A percentile compares a stretch with the other conserved stretches of the same genome.
These are phyloP conservation scores for Didymodactylos carnosus DNA, from an alignment of 2,888 invertebrate species.

Conservation along the genomic window DNA sequence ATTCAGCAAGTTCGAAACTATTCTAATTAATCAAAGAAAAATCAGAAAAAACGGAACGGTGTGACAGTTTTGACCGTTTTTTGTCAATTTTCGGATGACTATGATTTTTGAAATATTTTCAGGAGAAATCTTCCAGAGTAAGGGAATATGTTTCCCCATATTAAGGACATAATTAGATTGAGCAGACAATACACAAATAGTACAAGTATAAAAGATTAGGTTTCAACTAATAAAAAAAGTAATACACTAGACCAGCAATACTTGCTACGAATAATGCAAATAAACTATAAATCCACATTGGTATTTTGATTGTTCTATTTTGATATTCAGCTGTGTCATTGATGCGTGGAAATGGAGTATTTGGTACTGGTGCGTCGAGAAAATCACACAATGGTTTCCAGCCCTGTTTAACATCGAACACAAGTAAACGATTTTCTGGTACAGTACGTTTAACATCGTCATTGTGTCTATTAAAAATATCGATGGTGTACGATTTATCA, in stretches of 20 bases:
- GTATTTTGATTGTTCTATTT: background rate
- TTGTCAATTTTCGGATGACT: no score
- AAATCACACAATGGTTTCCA: slow-evolving; percentile 14
- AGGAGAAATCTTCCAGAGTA: no score
- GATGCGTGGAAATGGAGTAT: slow-evolving; percentile 1
- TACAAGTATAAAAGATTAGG: no score
- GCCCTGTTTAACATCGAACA: slow-evolving; percentile 10
- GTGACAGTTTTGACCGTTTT: no score
- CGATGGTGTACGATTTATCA: background rate
- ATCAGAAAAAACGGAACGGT: no score
- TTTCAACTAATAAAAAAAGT: background rate
- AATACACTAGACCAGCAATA: background rate
- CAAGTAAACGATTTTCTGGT: slow-evolving; percentile 3
- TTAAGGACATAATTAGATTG: no score
- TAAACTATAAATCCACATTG: background rate
- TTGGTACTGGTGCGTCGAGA: background rate
- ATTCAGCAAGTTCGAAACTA: no score
- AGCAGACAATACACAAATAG: no score
- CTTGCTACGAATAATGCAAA: background rate
- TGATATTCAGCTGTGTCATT: background rate
- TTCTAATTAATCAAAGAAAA: no score
- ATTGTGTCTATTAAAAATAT: background rate
- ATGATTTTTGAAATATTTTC: no score
- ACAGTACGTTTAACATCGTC: slow-evolving; percentile 5
- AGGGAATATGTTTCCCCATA: no score